These are phyloP conservation scores for Pilophorus perplexus DNA, from an alignment of 2,888 invertebrate genomes.

Conservation along the genomic window DNA sequence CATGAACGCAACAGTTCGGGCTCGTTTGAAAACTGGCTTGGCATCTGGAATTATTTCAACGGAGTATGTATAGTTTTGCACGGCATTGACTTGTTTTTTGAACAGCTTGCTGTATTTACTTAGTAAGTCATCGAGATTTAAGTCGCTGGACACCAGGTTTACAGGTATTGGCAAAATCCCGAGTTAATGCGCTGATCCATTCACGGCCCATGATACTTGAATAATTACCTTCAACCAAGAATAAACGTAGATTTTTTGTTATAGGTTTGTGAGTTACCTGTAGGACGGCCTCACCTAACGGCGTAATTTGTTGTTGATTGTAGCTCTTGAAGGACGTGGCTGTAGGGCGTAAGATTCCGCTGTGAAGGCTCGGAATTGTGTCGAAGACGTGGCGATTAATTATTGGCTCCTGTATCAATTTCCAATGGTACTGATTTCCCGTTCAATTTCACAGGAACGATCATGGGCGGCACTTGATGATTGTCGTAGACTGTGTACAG, in stretches of 20 bases:
- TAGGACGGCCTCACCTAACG: conserved; percentile 14
- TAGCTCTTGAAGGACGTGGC: neutral
- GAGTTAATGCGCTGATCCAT: conserved; percentile 16
- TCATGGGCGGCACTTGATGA: conserved; percentile 5
- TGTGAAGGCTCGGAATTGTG: conserved; percentile 7
- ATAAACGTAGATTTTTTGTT: conserved; percentile 6
- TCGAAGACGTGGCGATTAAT: neutral
- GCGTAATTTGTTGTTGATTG: conserved; percentile 15
- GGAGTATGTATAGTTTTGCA: conserved; percentile 7
- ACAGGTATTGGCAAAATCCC: conserved; percentile 1
- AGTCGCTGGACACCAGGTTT: neutral
- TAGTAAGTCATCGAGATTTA: conserved; percentile 1
- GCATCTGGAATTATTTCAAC: conserved; percentile 1
- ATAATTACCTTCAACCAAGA: neutral
- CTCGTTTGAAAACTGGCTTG: conserved; percentile 6
- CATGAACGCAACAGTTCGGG: conserved; percentile 8
- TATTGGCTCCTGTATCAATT: conserved; percentile 22
- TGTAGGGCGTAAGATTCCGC: conserved; percentile 7
- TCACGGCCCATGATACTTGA: conserved; percentile 22
- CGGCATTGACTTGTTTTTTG: neutral
- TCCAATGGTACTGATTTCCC: conserved; percentile 4
- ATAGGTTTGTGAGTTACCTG: neutral
- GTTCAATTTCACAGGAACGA: conserved; percentile 3
- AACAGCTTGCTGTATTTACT: neutral
- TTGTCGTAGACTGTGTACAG: neutral